phyloP scores from a whole-genome alignment of 1,140 invertebrate species.

The Drosophila suzukii region DNA sequence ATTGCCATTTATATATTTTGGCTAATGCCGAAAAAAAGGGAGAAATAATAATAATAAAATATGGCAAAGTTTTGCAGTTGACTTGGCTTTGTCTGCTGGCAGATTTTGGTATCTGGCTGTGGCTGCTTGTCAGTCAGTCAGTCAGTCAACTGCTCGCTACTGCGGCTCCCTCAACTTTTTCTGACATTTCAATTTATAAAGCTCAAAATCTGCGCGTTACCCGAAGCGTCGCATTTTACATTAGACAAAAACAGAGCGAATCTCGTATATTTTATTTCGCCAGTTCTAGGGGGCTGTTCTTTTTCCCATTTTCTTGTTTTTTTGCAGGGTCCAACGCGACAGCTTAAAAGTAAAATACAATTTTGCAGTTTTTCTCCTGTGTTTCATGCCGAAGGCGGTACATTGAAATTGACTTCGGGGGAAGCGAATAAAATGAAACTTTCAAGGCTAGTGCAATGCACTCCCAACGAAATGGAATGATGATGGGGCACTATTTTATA shows the following conservation, averaged over 20 bases:
- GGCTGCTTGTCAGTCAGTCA: constrained; percentile 45
- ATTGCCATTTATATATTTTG: constrained; percentile 42
- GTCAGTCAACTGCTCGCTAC: constrained; percentile 57
- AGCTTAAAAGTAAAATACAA: constrained; percentile 71
- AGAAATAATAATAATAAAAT: constrained; percentile 36
- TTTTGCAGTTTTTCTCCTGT: constrained; percentile 55
- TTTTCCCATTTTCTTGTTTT: constrained; percentile 6
- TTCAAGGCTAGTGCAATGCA: constrained; percentile 21
- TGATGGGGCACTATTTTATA: not conserved
- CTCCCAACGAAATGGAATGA: constrained; percentile 2
- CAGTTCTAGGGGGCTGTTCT: constrained; percentile 9
- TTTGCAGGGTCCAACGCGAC: constrained; percentile 34
- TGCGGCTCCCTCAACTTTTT: constrained; percentile 69
- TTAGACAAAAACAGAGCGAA: constrained; percentile 64
- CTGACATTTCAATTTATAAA: constrained; percentile 83
- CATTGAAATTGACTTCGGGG: constrained; percentile 67
- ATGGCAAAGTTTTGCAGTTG: constrained; percentile 55
- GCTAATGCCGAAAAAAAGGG: constrained; percentile 34
- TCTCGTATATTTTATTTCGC: constrained; percentile 27
- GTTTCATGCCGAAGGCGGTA: constrained; percentile 55
- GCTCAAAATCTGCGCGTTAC: constrained; percentile 79
- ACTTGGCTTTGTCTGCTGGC: constrained; percentile 33
- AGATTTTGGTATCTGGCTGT: constrained; percentile 42
- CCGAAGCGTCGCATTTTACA: constrained; percentile 70
- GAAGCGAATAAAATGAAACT: constrained; percentile 17